phyloP scores from a whole-genome alignment of 2,113 vertebrate species.

The Scalopus aquaticus region DNA sequence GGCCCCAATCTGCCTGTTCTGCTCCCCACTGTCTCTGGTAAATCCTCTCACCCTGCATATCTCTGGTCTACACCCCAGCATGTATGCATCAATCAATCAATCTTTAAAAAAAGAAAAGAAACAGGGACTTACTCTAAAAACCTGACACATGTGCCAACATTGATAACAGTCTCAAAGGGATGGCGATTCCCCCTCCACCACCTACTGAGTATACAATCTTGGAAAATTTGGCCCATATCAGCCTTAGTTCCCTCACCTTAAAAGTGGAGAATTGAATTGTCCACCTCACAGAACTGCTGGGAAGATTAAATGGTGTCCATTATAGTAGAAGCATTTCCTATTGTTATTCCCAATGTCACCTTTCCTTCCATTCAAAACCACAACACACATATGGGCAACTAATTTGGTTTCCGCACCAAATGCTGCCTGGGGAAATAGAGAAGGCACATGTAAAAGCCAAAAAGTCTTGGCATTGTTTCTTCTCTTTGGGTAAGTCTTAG shows the following conservation, averaged over 20 bases:
- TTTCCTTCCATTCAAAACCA: background rate
- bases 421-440: background rate
- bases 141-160: background rate
- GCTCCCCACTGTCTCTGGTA: no score
- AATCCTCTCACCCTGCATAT: no score
- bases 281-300: background rate
- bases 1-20: no score
- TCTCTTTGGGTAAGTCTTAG: background rate
- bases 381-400: no score
- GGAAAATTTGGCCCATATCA: background rate
- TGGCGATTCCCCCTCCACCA: background rate
- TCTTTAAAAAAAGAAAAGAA: no score
- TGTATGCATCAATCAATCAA: no score
- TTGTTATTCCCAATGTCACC: background rate
- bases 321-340: background rate
- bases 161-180: background rate
- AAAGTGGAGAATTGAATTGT: background rate
- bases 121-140: no score
- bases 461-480: background rate
- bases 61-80: no score
- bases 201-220: background rate
- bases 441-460: background rate
- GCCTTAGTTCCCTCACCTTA: background rate
- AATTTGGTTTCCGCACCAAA: background rate
- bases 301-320: background rate